These are phyloP conservation scores for Chymomyza amoena DNA, from an alignment of 2,888 invertebrate genomes.

Conservation along the genomic window DNA sequence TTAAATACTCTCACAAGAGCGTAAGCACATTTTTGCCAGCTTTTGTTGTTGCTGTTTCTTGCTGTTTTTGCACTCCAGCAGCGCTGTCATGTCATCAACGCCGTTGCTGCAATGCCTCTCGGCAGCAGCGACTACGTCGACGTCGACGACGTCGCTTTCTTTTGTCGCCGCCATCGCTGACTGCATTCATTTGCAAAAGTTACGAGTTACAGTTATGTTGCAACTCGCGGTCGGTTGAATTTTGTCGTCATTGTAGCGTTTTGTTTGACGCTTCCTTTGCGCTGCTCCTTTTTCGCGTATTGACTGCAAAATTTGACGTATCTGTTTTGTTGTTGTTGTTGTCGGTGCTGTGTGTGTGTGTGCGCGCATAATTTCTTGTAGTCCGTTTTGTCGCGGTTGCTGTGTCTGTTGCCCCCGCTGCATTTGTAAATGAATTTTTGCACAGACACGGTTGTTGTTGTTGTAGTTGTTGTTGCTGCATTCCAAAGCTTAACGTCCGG, in stretches of 20 bases:
- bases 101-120: background rate
- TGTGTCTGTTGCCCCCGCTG: slow-evolving; percentile 17
- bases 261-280: slow-evolving; percentile 37
- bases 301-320: slow-evolving; percentile 19
- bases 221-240: slow-evolving; percentile 60
- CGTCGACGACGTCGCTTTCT: slow-evolving; percentile 51
- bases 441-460: slow-evolving; percentile 43
- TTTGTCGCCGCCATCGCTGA: slow-evolving; percentile 48
- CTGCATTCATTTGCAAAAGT: slow-evolving; percentile 67
- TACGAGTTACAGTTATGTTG: slow-evolving; percentile 47
- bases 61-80: background rate
- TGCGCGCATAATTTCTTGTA: slow-evolving; percentile 1
- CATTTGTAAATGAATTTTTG: slow-evolving; percentile 38
- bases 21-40: background rate
- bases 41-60: background rate
- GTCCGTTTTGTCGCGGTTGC: background rate
- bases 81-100: background rate
- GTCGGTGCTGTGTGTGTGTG: background rate
- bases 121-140: slow-evolving; percentile 16
- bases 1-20: background rate
- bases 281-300: slow-evolving; percentile 21
- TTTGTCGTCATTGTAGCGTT: slow-evolving; percentile 3
- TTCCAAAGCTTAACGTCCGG: background rate
- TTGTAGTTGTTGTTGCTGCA: slow-evolving; percentile 31
- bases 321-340: slow-evolving; percentile 1